Percentiles rank a stretch among this genome's conserved stretches.
These are phyloP conservation scores for Daphoenositta chrysoptera DNA, from an alignment of 2,113 vertebrate species.

Conservation along the genomic window DNA sequence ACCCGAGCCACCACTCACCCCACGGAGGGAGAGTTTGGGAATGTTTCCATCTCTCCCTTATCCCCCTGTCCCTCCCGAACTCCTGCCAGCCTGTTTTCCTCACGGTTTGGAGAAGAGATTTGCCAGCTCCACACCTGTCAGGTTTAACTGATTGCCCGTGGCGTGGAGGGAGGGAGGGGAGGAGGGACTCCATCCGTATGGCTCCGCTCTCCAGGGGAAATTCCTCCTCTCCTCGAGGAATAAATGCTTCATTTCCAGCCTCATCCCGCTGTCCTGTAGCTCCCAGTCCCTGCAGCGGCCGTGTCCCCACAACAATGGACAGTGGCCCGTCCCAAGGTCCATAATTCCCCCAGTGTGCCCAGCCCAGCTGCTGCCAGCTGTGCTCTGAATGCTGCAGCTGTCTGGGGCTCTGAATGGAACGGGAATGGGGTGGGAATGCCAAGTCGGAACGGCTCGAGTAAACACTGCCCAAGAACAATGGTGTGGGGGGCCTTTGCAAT, in stretches of 20 bases:
- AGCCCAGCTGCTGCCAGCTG: conserved; percentile 55
- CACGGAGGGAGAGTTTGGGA: not conserved
- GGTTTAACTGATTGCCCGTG: conserved; percentile 32
- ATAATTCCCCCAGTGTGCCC: not conserved
- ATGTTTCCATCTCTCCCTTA: not conserved
- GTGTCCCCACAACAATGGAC: not conserved
- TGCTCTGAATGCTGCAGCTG: conserved; percentile 49
- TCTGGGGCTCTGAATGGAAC: not conserved
- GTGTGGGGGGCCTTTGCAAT: not conserved
- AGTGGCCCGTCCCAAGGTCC: not conserved
- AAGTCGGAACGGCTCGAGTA: not conserved
- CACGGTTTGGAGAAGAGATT: not conserved
- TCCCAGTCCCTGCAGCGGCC: not conserved
- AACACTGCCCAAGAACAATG: not conserved
- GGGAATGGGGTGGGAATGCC: not conserved
- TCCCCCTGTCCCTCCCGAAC: not conserved
- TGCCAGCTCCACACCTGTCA: conserved; percentile 46
- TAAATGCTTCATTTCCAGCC: not conserved
- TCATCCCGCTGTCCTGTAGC: not conserved
- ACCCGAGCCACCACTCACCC: not conserved
- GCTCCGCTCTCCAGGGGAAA: not conserved
- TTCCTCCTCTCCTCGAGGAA: not conserved
- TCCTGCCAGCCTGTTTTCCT: conserved; percentile 22
- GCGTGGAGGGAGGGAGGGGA: not conserved
- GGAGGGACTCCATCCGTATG: not conserved